phyloP scores from a whole-genome alignment of 2,113 vertebrate species.

The Crotalus horridus region DNA sequence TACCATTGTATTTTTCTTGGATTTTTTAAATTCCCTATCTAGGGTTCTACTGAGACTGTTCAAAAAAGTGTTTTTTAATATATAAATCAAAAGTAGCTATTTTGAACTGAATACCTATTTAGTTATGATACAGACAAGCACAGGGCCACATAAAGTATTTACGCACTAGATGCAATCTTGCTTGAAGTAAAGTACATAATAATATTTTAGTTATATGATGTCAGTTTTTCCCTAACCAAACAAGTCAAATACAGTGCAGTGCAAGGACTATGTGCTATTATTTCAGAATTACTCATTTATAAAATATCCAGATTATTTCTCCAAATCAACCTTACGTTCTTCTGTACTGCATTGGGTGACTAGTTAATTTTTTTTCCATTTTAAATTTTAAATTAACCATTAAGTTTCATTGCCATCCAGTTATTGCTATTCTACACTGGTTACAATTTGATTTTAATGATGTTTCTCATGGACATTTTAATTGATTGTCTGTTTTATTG shows the following conservation, averaged over 20 bases:
- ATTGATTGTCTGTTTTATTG: neutral
- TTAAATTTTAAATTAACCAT: neutral
- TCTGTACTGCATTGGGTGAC: neutral
- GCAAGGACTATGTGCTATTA: neutral
- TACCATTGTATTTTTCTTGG: neutral
- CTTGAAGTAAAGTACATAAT: neutral
- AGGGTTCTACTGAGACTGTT: neutral
- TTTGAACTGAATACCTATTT: neutral
- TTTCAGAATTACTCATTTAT: neutral
- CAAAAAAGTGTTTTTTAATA: neutral
- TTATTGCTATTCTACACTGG: neutral
- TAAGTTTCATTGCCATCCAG: neutral
- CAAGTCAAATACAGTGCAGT: neutral
- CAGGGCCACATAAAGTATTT: neutral
- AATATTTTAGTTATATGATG: neutral
- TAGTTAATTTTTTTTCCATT: neutral
- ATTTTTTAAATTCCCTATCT: neutral
- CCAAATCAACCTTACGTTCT: neutral
- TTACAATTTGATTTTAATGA: neutral
- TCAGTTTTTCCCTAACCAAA: neutral
- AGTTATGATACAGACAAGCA: neutral
- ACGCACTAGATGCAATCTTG: neutral
- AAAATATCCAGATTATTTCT: neutral
- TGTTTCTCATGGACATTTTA: neutral
- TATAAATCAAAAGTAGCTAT: neutral